A percentile compares a stretch with the other conserved stretches of the same genome.
phyloP scores from a whole-genome alignment of 1,140 invertebrate genomes.

The Agraylea sexmaculata region DNA sequence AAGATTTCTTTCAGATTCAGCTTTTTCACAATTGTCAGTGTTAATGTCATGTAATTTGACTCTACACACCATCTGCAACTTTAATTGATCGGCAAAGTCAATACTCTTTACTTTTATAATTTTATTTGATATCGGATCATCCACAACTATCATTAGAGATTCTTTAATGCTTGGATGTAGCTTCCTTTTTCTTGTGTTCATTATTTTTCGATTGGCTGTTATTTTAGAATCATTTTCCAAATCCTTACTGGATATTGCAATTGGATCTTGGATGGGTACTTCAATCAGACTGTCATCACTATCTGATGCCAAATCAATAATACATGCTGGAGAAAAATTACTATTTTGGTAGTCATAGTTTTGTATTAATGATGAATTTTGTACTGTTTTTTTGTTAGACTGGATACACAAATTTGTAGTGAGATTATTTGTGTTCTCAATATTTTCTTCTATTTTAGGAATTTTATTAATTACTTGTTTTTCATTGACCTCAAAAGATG shows the following conservation, averaged over 20 bases:
- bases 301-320: not conserved
- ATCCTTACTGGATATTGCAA: not conserved
- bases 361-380: too few species aligned
- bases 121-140: not conserved
- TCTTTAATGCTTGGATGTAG: not conserved
- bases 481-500: too few species aligned
- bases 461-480: too few species aligned
- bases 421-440: too few species aligned
- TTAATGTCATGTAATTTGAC: too few species aligned
- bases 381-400: too few species aligned
- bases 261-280: not conserved
- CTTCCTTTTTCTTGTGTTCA: not conserved
- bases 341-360: too few species aligned
- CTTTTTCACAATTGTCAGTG: too few species aligned
- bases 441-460: too few species aligned
- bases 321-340: too few species aligned
- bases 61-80: conserved; percentile 6
- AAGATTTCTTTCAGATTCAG: too few species aligned
- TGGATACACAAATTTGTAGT: too few species aligned
- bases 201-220: not conserved
- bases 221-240: not conserved
- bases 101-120: conserved; percentile 3
- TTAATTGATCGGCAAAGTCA: conserved; percentile 3
- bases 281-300: not conserved
- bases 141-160: not conserved